A percentile compares a stretch with the other conserved stretches of the same genome.
Conservation (phyloP, 2,888 invertebrate species). For the Julus scandinavius region DNA sequence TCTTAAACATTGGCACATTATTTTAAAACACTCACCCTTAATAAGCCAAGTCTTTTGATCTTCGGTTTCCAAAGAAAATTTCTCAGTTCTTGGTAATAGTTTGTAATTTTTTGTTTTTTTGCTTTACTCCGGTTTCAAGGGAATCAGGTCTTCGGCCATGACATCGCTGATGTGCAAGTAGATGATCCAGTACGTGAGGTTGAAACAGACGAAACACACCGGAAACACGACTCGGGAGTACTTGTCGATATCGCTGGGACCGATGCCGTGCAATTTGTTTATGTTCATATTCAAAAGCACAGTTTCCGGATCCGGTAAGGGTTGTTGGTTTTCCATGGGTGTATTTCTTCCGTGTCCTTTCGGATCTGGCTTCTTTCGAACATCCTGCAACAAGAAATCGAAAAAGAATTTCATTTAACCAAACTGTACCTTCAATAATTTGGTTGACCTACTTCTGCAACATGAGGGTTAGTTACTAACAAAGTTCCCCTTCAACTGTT, state of each 20-base stretch:
- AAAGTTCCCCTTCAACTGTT: too few species aligned
- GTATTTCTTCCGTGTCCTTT: conserved; percentile 74
- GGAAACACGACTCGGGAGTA: conserved; percentile 98
- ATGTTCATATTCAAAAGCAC: conserved; percentile 79
- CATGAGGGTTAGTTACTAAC: too few species aligned
- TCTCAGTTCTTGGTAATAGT: not conserved
- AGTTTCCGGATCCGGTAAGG: conserved; percentile 47
- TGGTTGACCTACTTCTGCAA: too few species aligned
- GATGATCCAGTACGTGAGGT: conserved; percentile 98
- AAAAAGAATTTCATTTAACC: too few species aligned
- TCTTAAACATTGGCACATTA: not conserved
- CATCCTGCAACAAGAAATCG: conserved; percentile 43
- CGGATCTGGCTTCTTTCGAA: conserved; percentile 91
- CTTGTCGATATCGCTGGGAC: conserved; percentile 98
- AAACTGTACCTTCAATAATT: too few species aligned
- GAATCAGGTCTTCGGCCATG: conserved; percentile 91
- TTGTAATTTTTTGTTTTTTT: not conserved
- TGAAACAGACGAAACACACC: conserved; percentile 98
- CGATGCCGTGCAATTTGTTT: conserved; percentile 88
- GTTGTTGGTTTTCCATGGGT: not conserved
- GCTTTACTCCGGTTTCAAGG: conserved; percentile 69
- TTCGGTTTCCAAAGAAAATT: not conserved
- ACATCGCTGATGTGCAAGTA: conserved; percentile 96
- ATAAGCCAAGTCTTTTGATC: not conserved
- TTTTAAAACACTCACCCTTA: not conserved